phyloP scores from a whole-genome alignment of 2,797 vertebrate species.

The Takifugu rubripes region DNA sequence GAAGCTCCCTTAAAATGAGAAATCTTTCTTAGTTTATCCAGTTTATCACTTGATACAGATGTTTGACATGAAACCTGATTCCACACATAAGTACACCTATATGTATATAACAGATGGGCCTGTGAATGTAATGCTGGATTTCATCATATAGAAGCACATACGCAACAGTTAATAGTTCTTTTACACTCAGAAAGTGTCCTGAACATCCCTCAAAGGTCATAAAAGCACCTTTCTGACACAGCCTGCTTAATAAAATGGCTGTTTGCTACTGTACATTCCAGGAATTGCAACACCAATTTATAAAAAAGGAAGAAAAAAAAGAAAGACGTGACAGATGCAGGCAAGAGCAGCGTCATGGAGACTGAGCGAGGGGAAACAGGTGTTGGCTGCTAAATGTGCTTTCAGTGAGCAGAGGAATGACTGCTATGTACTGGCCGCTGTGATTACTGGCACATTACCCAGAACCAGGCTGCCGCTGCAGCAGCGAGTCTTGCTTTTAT shows the following conservation, averaged over 20 bases:
- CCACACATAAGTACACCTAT: no score
- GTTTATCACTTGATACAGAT: background rate
- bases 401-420: constrained; percentile 82
- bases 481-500: constrained; percentile 49
- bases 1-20: no score
- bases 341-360: constrained; percentile 57
- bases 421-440: constrained; percentile 78
- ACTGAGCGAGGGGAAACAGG: constrained; percentile 83
- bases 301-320: constrained; percentile 4
- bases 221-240: constrained; percentile 3
- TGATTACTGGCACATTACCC: constrained; percentile 75
- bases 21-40: no score
- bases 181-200: no score
- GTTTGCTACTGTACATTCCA: constrained; percentile 43
- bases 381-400: constrained; percentile 87
- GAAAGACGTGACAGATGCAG: constrained; percentile 25
- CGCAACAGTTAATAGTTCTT: no score
- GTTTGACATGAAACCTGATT: background rate
- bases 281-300: constrained; percentile 24
- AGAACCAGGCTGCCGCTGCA: constrained; percentile 52
- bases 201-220: constrained; percentile 10
- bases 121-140: no score
- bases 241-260: background rate
- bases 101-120: no score
- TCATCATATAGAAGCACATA: no score